A percentile compares a stretch with the other conserved stretches of the same genome.
Evolutionary conservation across 2,113 vertebrate species (phyloP).

Genomic region (Oreochromis aureus): DNA sequence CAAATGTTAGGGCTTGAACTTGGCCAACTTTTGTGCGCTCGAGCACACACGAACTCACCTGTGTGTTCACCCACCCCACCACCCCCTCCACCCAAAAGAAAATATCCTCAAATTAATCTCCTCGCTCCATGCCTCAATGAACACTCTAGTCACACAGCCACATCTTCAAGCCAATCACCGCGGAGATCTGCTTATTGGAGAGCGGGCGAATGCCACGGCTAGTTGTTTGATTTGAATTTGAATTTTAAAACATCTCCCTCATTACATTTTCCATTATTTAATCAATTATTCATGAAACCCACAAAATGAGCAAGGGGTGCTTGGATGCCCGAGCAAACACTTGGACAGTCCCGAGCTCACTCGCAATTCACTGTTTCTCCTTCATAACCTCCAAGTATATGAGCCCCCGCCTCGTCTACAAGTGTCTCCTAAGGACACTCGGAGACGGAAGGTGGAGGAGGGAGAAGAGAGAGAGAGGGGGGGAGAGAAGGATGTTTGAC

Average conservation of each 20-base stretch:
- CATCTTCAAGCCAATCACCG: constrained; percentile 55
- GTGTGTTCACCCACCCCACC: neutral
- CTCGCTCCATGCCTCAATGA: constrained; percentile 25
- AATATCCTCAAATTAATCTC: constrained; percentile 55
- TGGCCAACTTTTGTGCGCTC: neutral
- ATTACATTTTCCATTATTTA: constrained; percentile 75
- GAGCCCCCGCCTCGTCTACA: constrained; percentile 19
- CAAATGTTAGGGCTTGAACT: neutral
- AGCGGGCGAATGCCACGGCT: constrained; percentile 34
- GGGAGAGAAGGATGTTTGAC: neutral
- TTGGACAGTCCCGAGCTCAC: constrained; percentile 46
- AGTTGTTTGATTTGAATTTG: constrained; percentile 74
- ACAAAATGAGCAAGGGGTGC: constrained; percentile 47
- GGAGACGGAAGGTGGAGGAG: neutral
- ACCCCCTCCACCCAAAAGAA: neutral
- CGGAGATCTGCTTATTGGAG: constrained; percentile 41
- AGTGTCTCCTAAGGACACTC: constrained; percentile 62
- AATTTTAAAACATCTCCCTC: constrained; percentile 74
- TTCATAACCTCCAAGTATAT: constrained; percentile 29
- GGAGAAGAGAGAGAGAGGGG: neutral
- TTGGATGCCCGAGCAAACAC: constrained; percentile 59
- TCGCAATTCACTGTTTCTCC: constrained; percentile 35
- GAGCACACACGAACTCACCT: constrained; percentile 10
- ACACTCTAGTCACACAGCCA: constrained; percentile 26
- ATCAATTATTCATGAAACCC: constrained; percentile 76